phyloP scores from a whole-genome alignment of 2,888 invertebrate genomes.

The Ormia ochracea region DNA sequence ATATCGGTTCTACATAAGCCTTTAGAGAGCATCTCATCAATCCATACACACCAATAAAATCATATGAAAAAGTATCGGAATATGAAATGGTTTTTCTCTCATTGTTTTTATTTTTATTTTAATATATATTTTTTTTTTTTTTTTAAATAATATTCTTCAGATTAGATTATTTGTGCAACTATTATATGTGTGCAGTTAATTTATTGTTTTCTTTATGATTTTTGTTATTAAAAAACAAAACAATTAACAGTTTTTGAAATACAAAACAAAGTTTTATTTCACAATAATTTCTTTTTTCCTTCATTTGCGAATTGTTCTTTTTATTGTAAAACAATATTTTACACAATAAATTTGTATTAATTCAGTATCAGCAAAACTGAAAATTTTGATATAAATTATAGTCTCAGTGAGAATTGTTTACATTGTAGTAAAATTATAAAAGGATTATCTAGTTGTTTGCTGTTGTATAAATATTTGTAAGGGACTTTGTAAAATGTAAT shows the following conservation, averaged over 20 bases:
- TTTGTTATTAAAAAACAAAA: constrained; percentile 9
- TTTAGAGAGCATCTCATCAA: neutral
- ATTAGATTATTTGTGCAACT: too few relatives aligned
- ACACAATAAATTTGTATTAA: constrained; percentile 6
- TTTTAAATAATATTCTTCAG: neutral
- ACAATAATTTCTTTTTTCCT: neutral
- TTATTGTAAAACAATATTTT: neutral
- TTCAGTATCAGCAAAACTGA: constrained; percentile 16
- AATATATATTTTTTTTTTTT: neutral
- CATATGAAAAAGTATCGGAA: neutral
- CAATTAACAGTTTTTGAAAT: too few relatives aligned
- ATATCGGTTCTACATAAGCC: too few relatives aligned
- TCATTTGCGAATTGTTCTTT: neutral
- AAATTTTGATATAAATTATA: constrained; percentile 18
- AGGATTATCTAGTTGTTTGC: constrained; percentile 4
- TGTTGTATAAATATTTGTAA: neutral
- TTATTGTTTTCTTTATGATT: constrained; percentile 25
- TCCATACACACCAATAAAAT: neutral
- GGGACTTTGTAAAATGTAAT: neutral
- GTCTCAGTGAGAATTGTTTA: neutral
- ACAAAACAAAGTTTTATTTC: constrained; percentile 23
- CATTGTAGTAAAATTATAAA: constrained; percentile 6
- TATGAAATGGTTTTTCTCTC: neutral
- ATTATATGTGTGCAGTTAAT: neutral
- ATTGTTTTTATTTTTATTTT: neutral